Percentiles rank a stretch among this genome's conserved stretches.
Conservation (phyloP, 2,797 vertebrate species). For the Argya squamiceps region DNA sequence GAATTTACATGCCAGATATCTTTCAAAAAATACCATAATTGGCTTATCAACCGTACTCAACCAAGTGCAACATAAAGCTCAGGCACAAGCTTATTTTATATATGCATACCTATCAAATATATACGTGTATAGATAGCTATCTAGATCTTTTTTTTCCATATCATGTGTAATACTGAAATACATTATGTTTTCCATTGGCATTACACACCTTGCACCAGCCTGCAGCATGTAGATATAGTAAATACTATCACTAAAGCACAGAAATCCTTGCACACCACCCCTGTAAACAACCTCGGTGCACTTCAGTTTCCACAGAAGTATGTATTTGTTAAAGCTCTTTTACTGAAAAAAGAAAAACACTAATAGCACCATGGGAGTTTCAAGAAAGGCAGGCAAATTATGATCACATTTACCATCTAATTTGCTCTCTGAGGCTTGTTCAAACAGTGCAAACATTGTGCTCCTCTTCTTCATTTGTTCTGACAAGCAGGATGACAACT, state of each 20-base stretch:
- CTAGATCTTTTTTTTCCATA: background rate
- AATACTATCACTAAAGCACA: background rate
- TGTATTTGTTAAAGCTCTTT: constrained; percentile 31
- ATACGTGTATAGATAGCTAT: background rate
- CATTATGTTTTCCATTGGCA: constrained; percentile 16
- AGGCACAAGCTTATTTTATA: constrained; percentile 8
- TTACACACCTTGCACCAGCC: constrained; percentile 15
- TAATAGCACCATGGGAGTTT: constrained; percentile 55
- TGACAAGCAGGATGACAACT: constrained; percentile 71
- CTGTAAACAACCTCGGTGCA: background rate
- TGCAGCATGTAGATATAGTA: background rate
- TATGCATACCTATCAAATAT: background rate
- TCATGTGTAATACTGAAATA: constrained; percentile 12
- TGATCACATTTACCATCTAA: constrained; percentile 68
- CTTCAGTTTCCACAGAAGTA: constrained; percentile 34
- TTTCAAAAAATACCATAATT: constrained; percentile 62
- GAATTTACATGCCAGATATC: constrained; percentile 41
- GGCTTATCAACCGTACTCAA: constrained; percentile 65
- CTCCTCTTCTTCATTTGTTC: constrained; percentile 72
- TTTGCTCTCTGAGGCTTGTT: constrained; percentile 67
- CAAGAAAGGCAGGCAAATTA: constrained; percentile 67
- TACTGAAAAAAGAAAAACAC: constrained; percentile 31
- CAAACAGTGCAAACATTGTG: constrained; percentile 67
- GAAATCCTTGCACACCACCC: background rate
- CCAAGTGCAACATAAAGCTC: constrained; percentile 43